phyloP scores from a whole-genome alignment of 2,888 invertebrate genomes.

The Hyalella azteca region DNA sequence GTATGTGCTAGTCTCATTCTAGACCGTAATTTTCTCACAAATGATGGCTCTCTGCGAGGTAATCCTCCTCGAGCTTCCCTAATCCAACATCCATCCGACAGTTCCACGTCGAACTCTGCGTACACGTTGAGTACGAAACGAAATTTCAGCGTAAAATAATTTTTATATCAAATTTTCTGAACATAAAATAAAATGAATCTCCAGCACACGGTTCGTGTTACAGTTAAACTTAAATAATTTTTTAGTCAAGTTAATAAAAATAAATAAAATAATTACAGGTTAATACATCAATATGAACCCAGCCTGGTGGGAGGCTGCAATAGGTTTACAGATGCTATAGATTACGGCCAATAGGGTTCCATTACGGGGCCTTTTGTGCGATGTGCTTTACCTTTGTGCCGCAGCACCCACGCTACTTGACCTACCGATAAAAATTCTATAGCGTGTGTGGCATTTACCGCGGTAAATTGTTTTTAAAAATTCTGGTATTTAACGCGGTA shows the following conservation, averaged over 20 bases:
- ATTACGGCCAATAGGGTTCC: slow-evolving; percentile 35
- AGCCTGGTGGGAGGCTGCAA: slow-evolving; percentile 2
- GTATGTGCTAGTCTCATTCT: not conserved
- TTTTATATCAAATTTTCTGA: too few relatives aligned
- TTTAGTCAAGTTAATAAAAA: too few relatives aligned
- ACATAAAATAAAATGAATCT: too few relatives aligned
- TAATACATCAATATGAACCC: too few relatives aligned
- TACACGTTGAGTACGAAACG: too few relatives aligned
- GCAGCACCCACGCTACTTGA: not conserved
- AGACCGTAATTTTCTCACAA: slow-evolving; percentile 14
- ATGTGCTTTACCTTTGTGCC: not conserved
- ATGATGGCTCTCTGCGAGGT: not conserved
- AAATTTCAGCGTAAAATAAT: too few relatives aligned
- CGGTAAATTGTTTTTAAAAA: too few relatives aligned
- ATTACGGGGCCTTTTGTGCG: slow-evolving; percentile 17
- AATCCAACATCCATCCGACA: slow-evolving; percentile 25
- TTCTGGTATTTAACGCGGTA: too few relatives aligned
- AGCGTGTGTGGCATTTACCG: too few relatives aligned
- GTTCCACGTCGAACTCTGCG: slow-evolving; percentile 18
- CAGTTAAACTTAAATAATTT: too few relatives aligned
- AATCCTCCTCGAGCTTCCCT: slow-evolving; percentile 3
- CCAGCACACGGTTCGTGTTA: too few relatives aligned
- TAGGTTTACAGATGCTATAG: slow-evolving; percentile 9
- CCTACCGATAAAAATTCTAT: not conserved
- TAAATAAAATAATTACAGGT: too few relatives aligned